Evolutionary conservation across 2,797 vertebrate species (phyloP), one percentile per base, ranked within the genome.

Genomic region (Apogon hyalosoma): DNA sequence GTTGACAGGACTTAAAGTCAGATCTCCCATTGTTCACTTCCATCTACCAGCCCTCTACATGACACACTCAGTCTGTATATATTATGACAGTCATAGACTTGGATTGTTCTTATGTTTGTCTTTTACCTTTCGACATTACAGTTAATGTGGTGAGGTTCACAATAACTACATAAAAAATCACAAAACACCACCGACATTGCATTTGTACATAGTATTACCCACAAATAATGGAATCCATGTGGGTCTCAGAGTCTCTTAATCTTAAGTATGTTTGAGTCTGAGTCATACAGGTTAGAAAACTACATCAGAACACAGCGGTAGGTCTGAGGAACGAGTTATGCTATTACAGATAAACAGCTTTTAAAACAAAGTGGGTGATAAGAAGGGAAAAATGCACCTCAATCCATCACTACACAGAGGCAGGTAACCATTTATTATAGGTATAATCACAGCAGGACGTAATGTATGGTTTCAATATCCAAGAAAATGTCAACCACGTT

Each of bases 1-100:
- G 90, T 82, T 87, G 59, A 70, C 53, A 45, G 56, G 73, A 73
- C 75, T 67, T 19, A 75, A 61, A 76, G 64, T 84, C 69, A 50
- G 59, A 82, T 79, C 73, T 79, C 19, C 72, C 36, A 19, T 53
- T 28, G 58, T 83, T 83, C 50, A 64, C 76, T 79, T 78, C 79
- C 81, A 79, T 16, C 54, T 53, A 80, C 76, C 65, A 72, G 50
- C 67, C 53, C 74, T 68, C 48, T 45, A 71, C 54, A 55, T 43
- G 58, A 80, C 50, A 3, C 14, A 53, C 24, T 58, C 47, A 42
- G 54, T 21, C 46, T 28, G 51, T 55, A 65, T 28, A 59, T 55
- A 51, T 42, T 52, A 59, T 56, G 57, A 51, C 39, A 49, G 38
- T 61, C 41, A 48, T 31, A 12, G 18, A 3, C 21, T 15, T 8